Evolutionary conservation across 2,113 vertebrate species (phyloP).

Genomic region (Lanius ludovicianus): DNA sequence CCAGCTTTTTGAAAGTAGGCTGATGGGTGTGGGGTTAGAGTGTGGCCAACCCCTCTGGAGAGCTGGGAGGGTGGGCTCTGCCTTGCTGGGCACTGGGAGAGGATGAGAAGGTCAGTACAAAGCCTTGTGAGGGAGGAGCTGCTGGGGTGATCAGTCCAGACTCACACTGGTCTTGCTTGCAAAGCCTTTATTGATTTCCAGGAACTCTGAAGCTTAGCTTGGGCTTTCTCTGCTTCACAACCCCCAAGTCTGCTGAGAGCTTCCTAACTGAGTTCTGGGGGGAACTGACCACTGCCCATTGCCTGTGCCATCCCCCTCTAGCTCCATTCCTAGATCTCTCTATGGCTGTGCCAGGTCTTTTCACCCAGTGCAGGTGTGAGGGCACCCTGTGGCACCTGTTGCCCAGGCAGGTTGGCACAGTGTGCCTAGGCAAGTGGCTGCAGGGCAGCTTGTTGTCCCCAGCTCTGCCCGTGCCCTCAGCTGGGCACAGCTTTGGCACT

Average conservation of each 20-base stretch:
- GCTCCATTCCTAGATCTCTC: accelerated
- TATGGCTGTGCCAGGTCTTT: not conserved
- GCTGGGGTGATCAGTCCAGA: not conserved
- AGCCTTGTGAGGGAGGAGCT: not conserved
- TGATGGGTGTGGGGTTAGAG: not conserved
- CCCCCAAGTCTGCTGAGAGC: not conserved
- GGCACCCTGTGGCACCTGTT: not conserved
- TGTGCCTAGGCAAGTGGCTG: not conserved
- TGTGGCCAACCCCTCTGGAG: not conserved
- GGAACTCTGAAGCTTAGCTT: not conserved
- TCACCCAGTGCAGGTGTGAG: not conserved
- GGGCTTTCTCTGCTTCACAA: not conserved
- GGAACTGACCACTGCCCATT: not conserved
- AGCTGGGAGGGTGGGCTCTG: not conserved
- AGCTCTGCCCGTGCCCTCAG: not conserved
- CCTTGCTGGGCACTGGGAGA: not conserved
- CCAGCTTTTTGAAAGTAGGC: not conserved
- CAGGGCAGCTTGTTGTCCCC: not conserved
- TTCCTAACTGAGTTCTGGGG: not conserved
- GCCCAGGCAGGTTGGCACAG: not conserved
- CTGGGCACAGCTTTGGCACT: not conserved
- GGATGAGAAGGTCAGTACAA: accelerated
- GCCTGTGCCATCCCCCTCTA: not conserved
- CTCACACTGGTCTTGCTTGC: not conserved
- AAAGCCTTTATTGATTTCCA: slow-evolving; percentile 49